Conservation (phyloP, 2,888 invertebrate species). For the Lysandra coridon region DNA sequence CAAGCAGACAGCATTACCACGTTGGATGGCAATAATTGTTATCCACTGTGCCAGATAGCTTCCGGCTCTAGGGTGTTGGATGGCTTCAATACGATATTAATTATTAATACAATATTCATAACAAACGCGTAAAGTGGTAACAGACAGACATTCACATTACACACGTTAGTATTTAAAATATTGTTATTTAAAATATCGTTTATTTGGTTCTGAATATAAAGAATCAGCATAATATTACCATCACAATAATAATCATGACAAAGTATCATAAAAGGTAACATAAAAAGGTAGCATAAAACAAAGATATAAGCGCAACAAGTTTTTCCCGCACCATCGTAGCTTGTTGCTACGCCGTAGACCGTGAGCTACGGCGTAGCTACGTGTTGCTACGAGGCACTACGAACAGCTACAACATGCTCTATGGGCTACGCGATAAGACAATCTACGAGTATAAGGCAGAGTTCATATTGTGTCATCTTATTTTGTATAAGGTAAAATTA, state of each 20-base stretch:
- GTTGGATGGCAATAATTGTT: too few relatives aligned
- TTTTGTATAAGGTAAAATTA: too few relatives aligned
- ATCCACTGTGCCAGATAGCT: too few relatives aligned
- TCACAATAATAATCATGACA: background rate
- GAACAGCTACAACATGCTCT: background rate
- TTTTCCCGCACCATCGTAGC: background rate
- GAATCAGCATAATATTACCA: background rate
- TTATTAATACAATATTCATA: too few relatives aligned
- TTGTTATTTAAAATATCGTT: too few relatives aligned
- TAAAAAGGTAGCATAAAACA: background rate
- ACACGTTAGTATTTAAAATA: too few relatives aligned
- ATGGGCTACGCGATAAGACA: background rate
- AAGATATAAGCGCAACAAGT: background rate
- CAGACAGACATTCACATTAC: too few relatives aligned
- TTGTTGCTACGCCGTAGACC: slow-evolving; percentile 10
- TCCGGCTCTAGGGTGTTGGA: too few relatives aligned
- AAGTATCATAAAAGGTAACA: background rate
- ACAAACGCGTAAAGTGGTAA: too few relatives aligned
- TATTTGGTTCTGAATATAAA: too few relatives aligned
- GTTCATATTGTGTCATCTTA: background rate
- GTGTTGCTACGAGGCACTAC: background rate
- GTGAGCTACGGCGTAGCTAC: background rate
- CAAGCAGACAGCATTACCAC: too few relatives aligned
- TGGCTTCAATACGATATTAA: too few relatives aligned
- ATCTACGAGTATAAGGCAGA: background rate